Evolutionary conservation across 2,888 invertebrate species (phyloP), one percentile per base, ranked within the genome.

Genomic region (Drosophila paranaensis): DNA sequence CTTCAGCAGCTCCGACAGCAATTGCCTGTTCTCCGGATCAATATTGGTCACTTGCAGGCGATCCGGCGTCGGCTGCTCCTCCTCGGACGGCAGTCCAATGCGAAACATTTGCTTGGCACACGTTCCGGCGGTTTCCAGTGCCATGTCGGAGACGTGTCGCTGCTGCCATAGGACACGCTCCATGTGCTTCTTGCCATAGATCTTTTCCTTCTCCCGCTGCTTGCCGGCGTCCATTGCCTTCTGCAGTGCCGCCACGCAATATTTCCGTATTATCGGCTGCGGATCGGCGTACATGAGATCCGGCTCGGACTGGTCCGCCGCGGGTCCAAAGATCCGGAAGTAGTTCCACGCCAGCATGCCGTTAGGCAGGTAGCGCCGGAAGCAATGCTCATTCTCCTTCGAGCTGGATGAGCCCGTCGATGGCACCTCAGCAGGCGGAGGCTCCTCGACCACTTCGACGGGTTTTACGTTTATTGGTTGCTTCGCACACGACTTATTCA

Each of bases 1-100:
- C 3, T 71, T 64, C 3, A 91, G 66, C 4, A 91, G 46, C 6
- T 63, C 37, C 0, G 61, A 43, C 39, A 91, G 58, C 42, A 66
- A 50, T 1, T 71, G 8, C 2, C 9, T 35, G 45, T 91, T 53
- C 2, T 80, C 55, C 4, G 91, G 91, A 76, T 91, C 80, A 0
- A 84, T 81, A 14, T 27, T 16, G n/a, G 39, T 54, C 2, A 50
- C 6, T 6, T 39, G 16, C 11, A 65, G 5, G 2, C 51, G 14
- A 6, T 37, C 20, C 14, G 25, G 9, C 2, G n/a, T 2, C 5
- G 20, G 3, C 11, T 0, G 1, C 46, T 9, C 14, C 3, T 14
- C 35, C 8, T 3, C 35, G 8, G 6, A 20, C 20, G 20, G 20
- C 20, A 20, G 20, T 2, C 20, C 11, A 0, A 16, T 16, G 0